phyloP scores from a whole-genome alignment of 2,888 invertebrate species.

The Apotomis capreana region DNA sequence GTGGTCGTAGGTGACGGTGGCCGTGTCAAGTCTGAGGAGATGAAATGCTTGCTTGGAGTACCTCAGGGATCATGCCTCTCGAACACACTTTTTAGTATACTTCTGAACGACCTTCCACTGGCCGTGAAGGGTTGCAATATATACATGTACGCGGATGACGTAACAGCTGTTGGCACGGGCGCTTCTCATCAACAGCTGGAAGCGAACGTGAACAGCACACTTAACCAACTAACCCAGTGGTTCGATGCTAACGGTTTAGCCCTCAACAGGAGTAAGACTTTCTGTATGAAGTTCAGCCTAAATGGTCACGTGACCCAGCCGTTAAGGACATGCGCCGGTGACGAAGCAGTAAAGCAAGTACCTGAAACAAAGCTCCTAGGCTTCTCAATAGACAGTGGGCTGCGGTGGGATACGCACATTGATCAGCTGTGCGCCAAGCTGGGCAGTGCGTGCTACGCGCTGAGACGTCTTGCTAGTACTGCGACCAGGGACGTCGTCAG shows the following conservation, averaged over 20 bases:
- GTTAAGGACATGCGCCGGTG: too few relatives aligned
- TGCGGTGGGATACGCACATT: too few relatives aligned
- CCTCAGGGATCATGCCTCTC: slow-evolving; percentile 3
- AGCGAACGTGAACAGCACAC: too few relatives aligned
- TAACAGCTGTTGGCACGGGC: slow-evolving; percentile 23
- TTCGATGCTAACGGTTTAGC: too few relatives aligned
- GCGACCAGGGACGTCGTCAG: slow-evolving; percentile 5
- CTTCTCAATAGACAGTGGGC: too few relatives aligned
- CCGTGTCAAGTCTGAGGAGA: not conserved
- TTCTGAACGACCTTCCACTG: slow-evolving; percentile 5
- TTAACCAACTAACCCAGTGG: too few relatives aligned
- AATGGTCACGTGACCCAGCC: slow-evolving; percentile 1
- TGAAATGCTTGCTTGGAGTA: not conserved
- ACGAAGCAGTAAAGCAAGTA: too few relatives aligned
- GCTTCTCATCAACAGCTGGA: not conserved
- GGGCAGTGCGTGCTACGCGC: not conserved
- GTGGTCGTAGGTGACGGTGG: not conserved
- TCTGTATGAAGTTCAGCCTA: too few relatives aligned
- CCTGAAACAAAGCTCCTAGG: too few relatives aligned
- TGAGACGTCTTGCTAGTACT: not conserved
- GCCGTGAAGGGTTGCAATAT: not conserved
- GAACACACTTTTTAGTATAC: slow-evolving; percentile 4
- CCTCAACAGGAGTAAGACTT: too few relatives aligned
- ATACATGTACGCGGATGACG: slow-evolving; percentile 32
- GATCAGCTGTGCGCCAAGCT: too few relatives aligned